A percentile compares a stretch with the other conserved stretches of the same genome.
Conservation (phyloP, 2,113 vertebrate genomes). For the Serilophus lunatus region DNA sequence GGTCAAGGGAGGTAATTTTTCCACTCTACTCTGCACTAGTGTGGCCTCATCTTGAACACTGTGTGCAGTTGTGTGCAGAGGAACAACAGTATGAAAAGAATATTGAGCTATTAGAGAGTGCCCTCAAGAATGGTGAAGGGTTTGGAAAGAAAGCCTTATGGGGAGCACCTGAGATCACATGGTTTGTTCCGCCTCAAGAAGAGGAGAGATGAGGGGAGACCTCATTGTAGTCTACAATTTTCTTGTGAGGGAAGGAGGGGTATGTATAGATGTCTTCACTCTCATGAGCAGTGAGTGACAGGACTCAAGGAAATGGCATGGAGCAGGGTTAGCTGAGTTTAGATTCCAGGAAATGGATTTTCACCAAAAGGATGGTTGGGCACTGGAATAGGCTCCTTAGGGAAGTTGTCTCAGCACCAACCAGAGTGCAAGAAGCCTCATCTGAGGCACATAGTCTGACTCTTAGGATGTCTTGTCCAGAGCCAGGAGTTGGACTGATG, state of each 20-base stretch:
- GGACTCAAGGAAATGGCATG: neutral
- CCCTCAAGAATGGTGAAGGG: fast-evolving
- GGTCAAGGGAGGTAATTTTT: neutral
- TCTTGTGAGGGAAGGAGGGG: neutral
- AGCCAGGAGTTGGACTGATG: neutral
- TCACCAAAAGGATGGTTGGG: fast-evolving
- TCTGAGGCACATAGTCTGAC: neutral
- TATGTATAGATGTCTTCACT: neutral
- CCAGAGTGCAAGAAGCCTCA: no score
- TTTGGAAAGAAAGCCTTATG: neutral
- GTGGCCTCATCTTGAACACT: fast-evolving
- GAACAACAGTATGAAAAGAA: neutral
- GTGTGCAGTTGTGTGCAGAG: no score
- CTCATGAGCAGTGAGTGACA: neutral
- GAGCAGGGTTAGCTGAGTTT: neutral
- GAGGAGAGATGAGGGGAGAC: neutral
- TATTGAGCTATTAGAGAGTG: no score
- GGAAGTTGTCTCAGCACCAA: no score
- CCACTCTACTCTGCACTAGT: fast-evolving
- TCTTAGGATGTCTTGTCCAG: neutral
- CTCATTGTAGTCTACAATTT: neutral
- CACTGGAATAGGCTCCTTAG: neutral
- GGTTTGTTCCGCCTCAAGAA: neutral
- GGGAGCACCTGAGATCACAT: neutral
- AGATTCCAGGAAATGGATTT: neutral